phyloP scores from a whole-genome alignment of 1,140 invertebrate genomes.

The Yoshiicerus persimilis region DNA sequence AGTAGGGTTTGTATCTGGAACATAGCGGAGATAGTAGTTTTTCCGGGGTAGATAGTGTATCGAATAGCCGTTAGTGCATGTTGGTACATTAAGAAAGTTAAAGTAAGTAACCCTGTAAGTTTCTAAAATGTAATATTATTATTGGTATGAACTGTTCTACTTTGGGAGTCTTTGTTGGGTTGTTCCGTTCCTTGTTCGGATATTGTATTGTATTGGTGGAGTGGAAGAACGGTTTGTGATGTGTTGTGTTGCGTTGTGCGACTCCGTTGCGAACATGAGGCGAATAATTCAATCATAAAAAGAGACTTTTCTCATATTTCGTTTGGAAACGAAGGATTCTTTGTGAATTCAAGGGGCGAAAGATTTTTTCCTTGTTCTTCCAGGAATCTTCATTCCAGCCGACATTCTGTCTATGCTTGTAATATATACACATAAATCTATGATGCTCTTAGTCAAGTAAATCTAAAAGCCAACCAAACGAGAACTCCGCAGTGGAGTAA shows the following conservation, averaged over 20 bases:
- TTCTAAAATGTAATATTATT: neutral
- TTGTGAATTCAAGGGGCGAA: conserved; percentile 10
- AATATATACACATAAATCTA: conserved; percentile 5
- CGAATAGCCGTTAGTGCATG: neutral
- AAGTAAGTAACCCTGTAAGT: neutral
- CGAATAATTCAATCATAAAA: conserved; percentile 29
- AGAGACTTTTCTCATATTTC: conserved; percentile 26
- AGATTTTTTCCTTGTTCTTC: conserved; percentile 1
- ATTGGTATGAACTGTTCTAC: neutral
- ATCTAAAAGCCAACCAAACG: neutral
- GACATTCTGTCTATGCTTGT: neutral
- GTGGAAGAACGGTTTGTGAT: neutral
- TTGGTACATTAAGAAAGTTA: too few species aligned
- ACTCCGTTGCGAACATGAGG: conserved; percentile 5
- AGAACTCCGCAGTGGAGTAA: neutral
- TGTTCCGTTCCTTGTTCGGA: neutral
- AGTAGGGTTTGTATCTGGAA: neutral
- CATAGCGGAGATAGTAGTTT: neutral
- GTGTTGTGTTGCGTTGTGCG: neutral
- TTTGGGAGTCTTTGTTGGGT: neutral
- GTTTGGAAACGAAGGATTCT: neutral
- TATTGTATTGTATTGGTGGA: neutral
- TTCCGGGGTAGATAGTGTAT: too few species aligned
- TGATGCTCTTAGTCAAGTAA: neutral
- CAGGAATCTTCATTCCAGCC: neutral